phyloP scores from a whole-genome alignment of 35 echinoderm and acorn worm genomes.

The Anneissia japonica region DNA sequence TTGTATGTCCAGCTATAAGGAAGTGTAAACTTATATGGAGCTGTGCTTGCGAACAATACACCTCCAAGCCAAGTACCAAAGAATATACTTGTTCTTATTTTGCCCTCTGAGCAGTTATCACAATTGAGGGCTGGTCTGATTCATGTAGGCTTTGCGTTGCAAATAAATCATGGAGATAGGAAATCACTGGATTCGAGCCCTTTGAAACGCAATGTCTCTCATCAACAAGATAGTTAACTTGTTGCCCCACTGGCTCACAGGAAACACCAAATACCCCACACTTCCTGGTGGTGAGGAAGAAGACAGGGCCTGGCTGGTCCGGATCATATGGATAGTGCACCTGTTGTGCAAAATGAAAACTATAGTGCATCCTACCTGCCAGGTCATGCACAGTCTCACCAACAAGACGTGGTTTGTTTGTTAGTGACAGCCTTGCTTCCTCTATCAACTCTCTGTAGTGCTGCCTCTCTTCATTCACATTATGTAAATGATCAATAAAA shows the following conservation, averaged over 20 bases:
- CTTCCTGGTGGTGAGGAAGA: conserved; percentile 36
- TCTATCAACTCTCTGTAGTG: not conserved
- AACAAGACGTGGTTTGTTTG: not conserved
- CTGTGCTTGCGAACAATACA: not conserved
- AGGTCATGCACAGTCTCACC: not conserved
- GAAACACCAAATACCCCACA: conserved; percentile 50
- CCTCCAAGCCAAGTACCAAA: conserved; percentile 44
- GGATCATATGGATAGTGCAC: conserved; percentile 44
- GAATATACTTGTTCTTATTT: conserved; percentile 55
- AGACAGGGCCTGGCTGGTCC: conserved; percentile 56
- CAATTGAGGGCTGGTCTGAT: not conserved
- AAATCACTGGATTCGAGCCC: too few species aligned
- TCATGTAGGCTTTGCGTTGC: too few species aligned
- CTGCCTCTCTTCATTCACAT: not conserved
- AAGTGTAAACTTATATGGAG: not conserved
- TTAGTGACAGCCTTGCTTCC: too few species aligned
- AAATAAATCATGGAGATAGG: too few species aligned
- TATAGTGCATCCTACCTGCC: conserved; percentile 3
- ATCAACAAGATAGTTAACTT: not conserved
- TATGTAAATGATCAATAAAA: not conserved
- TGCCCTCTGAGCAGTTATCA: conserved; percentile 59
- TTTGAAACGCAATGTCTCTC: too few species aligned
- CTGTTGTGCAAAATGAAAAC: conserved; percentile 71
- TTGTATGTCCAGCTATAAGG: not conserved
- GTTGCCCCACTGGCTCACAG: conserved; percentile 21